These are phyloP conservation scores for Neogobius melanostomus DNA, from an alignment of 2,113 vertebrate genomes.

Conservation along the genomic window DNA sequence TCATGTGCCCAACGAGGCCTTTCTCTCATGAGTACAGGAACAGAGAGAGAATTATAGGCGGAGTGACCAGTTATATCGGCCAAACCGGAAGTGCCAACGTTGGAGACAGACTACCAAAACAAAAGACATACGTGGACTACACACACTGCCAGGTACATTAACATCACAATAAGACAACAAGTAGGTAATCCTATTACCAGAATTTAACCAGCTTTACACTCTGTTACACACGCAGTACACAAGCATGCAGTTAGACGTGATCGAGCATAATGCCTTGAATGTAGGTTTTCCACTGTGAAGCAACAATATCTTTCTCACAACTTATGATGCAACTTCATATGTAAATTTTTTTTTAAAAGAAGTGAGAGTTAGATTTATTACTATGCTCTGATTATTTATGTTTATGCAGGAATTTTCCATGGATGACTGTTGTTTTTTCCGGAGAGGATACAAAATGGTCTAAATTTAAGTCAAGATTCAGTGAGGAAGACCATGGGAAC, in stretches of 20 bases:
- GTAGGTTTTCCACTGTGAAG: neutral
- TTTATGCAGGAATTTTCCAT: slow-evolving; percentile 23
- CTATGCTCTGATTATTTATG: neutral
- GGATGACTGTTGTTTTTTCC: slow-evolving; percentile 23
- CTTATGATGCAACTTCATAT: neutral
- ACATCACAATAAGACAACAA: no score
- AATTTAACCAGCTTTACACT: no score
- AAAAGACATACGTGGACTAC: no score
- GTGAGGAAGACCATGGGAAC: slow-evolving; percentile 45
- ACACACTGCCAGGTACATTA: no score
- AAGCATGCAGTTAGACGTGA: neutral
- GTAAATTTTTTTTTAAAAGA: neutral
- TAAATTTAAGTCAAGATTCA: slow-evolving; percentile 50
- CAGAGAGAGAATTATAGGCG: no score
- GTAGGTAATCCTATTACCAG: no score
- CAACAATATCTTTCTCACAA: neutral
- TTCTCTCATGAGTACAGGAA: no score
- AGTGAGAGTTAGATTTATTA: neutral
- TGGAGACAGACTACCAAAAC: no score
- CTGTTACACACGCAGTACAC: neutral
- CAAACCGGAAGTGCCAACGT: no score
- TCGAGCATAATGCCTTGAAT: neutral
- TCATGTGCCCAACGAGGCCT: no score
- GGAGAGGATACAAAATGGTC: slow-evolving; percentile 27
- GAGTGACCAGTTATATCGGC: no score